A percentile compares a stretch with the other conserved stretches of the same genome.
Evolutionary conservation across 2,888 invertebrate species (phyloP).

Genomic region (Cataglyphis altisquamis): DNA sequence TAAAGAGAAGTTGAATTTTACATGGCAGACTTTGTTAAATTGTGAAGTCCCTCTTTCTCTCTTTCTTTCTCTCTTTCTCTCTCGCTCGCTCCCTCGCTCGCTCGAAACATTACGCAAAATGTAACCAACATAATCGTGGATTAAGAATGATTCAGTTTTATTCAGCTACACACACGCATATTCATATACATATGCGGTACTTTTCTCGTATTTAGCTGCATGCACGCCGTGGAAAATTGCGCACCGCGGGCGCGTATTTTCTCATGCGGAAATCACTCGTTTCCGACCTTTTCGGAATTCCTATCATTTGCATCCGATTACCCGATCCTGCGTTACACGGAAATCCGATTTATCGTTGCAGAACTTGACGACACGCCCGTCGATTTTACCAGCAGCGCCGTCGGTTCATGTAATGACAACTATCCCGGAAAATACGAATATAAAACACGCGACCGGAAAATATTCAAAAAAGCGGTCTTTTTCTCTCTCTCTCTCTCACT

Average conservation of each 20-base stretch:
- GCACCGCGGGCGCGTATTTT: slow-evolving; percentile 37
- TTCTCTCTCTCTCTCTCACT: not conserved
- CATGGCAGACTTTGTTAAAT: slow-evolving; percentile 5
- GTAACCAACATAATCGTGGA: slow-evolving; percentile 41
- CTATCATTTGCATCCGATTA: slow-evolving; percentile 58
- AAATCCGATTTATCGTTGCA: slow-evolving; percentile 53
- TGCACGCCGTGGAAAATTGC: slow-evolving; percentile 25
- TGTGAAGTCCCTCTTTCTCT: not conserved
- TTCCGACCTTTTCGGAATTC: slow-evolving; percentile 55
- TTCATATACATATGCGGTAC: not conserved
- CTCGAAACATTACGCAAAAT: slow-evolving; percentile 21
- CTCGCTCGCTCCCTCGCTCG: not conserved
- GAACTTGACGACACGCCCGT: slow-evolving; percentile 42
- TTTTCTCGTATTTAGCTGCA: slow-evolving; percentile 34
- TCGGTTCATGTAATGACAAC: slow-evolving; percentile 44
- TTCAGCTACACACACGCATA: not conserved
- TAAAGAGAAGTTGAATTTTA: slow-evolving; percentile 18
- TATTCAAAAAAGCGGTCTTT: slow-evolving; percentile 21
- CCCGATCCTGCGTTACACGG: slow-evolving; percentile 52
- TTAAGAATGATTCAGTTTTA: slow-evolving; percentile 50
- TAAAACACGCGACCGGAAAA: slow-evolving; percentile 16
- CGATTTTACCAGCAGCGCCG: slow-evolving; percentile 14
- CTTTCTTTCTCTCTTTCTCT: not conserved
- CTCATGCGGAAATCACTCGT: slow-evolving; percentile 56
- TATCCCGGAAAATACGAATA: slow-evolving; percentile 32